Conservation (phyloP, 1,140 invertebrate genomes). For the Semibalanus balanoides region DNA sequence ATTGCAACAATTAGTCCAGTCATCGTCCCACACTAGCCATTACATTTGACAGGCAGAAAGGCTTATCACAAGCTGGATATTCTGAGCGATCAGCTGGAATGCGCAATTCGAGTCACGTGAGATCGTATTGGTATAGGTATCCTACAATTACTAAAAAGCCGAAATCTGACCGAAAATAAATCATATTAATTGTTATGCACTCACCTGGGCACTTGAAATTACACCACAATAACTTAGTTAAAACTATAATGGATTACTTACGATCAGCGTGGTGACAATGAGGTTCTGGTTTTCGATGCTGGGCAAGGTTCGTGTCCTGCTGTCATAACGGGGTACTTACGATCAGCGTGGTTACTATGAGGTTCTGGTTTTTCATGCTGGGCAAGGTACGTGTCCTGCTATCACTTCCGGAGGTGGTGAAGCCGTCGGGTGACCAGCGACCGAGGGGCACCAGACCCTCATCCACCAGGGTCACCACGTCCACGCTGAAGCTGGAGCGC, state of each 20-base stretch:
- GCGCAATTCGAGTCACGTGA: too few relatives aligned
- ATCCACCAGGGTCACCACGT: conserved; percentile 72
- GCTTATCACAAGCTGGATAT: too few relatives aligned
- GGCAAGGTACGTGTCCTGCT: background rate
- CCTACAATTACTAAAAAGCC: too few relatives aligned
- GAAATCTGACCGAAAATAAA: too few relatives aligned
- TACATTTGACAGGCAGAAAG: too few relatives aligned
- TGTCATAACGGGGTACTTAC: background rate
- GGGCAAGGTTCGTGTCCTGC: background rate
- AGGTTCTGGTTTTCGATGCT: conserved; percentile 3
- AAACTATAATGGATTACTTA: too few relatives aligned
- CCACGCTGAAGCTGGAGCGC: conserved; percentile 71
- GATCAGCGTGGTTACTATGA: background rate
- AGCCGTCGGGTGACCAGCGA: background rate
- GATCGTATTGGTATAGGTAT: too few relatives aligned
- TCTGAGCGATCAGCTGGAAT: too few relatives aligned
- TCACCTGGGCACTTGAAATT: too few relatives aligned
- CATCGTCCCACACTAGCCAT: too few relatives aligned
- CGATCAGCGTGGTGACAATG: background rate
- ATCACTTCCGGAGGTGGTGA: background rate
- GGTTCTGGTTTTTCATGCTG: background rate
- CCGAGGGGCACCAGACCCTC: conserved; percentile 22
- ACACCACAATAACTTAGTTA: background rate
- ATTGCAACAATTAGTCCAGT: too few relatives aligned
- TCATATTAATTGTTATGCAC: too few relatives aligned